phyloP scores from a whole-genome alignment of 35 echinoderm and acorn worm species.

The Ophiothrix spiculata region DNA sequence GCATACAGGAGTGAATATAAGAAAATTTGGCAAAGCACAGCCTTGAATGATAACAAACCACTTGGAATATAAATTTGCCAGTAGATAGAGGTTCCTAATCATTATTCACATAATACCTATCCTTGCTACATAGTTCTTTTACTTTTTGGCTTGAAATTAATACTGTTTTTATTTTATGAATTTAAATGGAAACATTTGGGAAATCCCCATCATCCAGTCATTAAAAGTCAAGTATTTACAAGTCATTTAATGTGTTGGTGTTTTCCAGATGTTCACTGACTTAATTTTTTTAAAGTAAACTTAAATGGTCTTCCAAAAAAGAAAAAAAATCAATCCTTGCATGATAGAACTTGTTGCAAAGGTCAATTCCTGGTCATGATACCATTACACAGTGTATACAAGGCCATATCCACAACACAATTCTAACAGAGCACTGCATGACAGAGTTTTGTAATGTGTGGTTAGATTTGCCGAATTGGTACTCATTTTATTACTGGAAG shows the following conservation, averaged over 20 bases:
- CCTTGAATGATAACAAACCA: no score
- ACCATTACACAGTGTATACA: neutral
- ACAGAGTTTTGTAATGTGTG: neutral
- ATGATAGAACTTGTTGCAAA: conserved; percentile 13
- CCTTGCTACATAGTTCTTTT: neutral
- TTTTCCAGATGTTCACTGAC: neutral
- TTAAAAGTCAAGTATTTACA: no score
- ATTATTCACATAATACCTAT: no score
- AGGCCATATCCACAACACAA: neutral
- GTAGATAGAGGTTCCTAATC: no score
- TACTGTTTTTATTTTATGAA: neutral
- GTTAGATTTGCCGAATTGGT: neutral
- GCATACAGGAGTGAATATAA: no score
- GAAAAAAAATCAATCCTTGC: neutral
- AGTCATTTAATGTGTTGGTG: neutral
- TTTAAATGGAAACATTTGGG: neutral
- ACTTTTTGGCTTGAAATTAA: neutral
- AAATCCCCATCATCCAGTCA: neutral
- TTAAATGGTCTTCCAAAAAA: neutral
- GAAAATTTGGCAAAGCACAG: no score
- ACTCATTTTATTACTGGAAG: neutral
- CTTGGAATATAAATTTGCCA: no score
- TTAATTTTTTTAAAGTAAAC: neutral
- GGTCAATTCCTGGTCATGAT: neutral
- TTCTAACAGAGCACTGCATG: neutral